These are phyloP conservation scores for Barbus barbus DNA, from an alignment of 2,113 vertebrate genomes.

Conservation along the genomic window DNA sequence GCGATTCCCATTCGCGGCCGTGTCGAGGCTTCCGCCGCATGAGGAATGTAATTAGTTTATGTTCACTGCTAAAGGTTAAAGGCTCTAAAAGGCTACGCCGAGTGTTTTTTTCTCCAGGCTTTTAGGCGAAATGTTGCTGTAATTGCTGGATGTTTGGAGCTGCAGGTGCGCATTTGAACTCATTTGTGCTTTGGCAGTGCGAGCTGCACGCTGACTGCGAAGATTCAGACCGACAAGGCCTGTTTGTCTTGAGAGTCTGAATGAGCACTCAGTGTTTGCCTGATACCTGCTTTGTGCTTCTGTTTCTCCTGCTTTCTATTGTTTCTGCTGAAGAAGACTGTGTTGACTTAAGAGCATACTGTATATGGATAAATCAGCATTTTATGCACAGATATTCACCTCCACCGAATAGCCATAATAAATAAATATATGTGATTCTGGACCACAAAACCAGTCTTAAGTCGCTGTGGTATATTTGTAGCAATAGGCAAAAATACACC, in stretches of 20 bases:
- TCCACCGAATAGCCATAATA: background rate
- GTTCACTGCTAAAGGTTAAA: slow-evolving; percentile 82
- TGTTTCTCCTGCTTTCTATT: background rate
- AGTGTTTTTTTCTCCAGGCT: slow-evolving; percentile 78
- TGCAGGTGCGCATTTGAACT: slow-evolving; percentile 83
- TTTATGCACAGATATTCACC: background rate
- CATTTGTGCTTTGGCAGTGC: slow-evolving; percentile 79
- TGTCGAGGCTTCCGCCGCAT: slow-evolving; percentile 60
- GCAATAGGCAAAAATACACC: too few relatives aligned
- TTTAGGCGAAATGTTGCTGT: slow-evolving; percentile 70
- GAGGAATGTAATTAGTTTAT: slow-evolving; percentile 87
- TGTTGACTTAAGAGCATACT: background rate
- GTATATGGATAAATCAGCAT: background rate
- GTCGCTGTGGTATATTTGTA: too few relatives aligned
- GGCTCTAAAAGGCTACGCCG: slow-evolving; percentile 77
- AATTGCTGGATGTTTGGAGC: slow-evolving; percentile 81
- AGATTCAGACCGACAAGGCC: slow-evolving; percentile 71
- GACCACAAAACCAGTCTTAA: too few relatives aligned
- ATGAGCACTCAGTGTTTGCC: slow-evolving; percentile 58
- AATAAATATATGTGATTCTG: too few relatives aligned
- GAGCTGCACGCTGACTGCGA: slow-evolving; percentile 76
- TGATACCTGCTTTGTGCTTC: slow-evolving; percentile 23
- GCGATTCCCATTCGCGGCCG: slow-evolving; percentile 60
- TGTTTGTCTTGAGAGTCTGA: slow-evolving; percentile 75
- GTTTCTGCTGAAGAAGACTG: background rate